phyloP scores from a whole-genome alignment of 2,113 vertebrate species.

The Hucho hucho region DNA sequence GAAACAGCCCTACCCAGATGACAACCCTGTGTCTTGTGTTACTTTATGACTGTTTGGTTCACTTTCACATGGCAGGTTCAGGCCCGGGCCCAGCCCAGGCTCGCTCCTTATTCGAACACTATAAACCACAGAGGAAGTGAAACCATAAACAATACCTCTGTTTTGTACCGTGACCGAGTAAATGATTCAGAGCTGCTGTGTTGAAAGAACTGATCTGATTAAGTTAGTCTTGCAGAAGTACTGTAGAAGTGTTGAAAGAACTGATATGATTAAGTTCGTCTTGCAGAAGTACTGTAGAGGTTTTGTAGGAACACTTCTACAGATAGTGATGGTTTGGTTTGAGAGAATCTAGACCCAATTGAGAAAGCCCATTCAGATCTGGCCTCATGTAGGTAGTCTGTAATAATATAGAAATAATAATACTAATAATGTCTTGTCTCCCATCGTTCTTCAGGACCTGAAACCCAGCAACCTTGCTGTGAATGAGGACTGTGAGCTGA shows the following conservation, averaged over 20 bases:
- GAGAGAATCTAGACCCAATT: no score
- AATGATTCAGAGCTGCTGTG: neutral
- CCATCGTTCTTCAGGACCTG: constrained; percentile 81
- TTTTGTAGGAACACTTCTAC: neutral
- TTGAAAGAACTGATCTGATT: neutral
- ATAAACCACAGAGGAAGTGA: constrained; percentile 3
- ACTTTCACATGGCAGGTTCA: no score
- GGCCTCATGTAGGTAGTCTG: neutral
- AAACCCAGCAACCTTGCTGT: constrained; percentile 97
- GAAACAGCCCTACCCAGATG: neutral
- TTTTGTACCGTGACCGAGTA: neutral
- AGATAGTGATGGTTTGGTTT: no score
- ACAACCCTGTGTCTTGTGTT: neutral
- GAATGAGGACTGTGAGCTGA: constrained; percentile 98
- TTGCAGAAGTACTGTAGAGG: neutral
- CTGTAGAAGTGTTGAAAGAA: neutral
- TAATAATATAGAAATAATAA: neutral
- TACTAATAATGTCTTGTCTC: neutral
- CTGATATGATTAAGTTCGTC: no score
- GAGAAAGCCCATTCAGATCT: no score
- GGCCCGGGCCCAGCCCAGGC: neutral
- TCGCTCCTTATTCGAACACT: constrained; percentile 30
- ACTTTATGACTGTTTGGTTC: constrained; percentile 8
- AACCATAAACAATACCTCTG: constrained; percentile 23
- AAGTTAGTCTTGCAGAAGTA: no score